Conservation (phyloP, 2,888 invertebrate species). For the Chalcosyrphus nemorum region DNA sequence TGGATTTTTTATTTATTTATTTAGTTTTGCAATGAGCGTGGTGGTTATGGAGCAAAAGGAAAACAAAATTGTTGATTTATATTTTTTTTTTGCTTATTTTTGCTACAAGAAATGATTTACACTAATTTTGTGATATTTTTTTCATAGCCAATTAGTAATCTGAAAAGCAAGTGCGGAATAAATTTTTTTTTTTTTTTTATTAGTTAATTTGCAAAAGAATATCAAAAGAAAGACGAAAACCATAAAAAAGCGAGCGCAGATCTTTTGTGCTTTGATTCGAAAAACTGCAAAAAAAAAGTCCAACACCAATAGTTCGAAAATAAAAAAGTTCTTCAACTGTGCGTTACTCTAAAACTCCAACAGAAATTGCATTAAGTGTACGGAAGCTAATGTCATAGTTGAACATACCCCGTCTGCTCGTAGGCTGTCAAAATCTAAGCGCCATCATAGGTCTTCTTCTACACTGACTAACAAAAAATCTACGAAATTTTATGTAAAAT, state of each 20-base stretch:
- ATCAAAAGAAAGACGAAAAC: not conserved
- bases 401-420: no score
- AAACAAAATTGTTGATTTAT: conserved; percentile 9
- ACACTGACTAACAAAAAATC: no score
- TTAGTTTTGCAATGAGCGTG: conserved; percentile 53
- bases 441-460: no score
- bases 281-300: not conserved
- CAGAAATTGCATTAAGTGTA: no score
- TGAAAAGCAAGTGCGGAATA: conserved; percentile 65
- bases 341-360: no score
- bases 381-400: no score
- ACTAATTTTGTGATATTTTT: not conserved
- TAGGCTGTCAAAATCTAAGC: no score
- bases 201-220: conserved; percentile 39
- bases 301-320: no score
- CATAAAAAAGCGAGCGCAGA: not conserved
- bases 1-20: conserved; percentile 33
- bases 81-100: conserved; percentile 9
- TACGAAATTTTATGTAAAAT: no score
- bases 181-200: not conserved
- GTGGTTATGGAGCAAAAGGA: conserved; percentile 44
- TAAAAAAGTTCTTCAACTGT: no score
- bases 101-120: conserved; percentile 44
- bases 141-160: conserved; percentile 54
- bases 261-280: not conserved